Percentiles rank a stretch among this genome's conserved stretches.
Conservation (phyloP, 2,113 vertebrate genomes). For the Sterrhoptilus dennistouni region DNA sequence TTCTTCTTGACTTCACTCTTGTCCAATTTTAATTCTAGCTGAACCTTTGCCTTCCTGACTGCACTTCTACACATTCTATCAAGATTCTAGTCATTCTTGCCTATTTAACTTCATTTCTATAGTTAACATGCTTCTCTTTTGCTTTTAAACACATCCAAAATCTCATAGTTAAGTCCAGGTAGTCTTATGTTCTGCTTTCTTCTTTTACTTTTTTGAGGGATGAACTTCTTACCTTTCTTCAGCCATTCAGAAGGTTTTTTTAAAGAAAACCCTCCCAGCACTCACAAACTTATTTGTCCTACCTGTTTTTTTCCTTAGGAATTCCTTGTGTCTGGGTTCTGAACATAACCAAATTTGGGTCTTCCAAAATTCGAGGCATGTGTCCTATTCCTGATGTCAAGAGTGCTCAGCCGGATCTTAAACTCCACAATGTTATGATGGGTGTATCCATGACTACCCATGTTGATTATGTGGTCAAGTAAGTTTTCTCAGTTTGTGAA, state of each 20-base stretch:
- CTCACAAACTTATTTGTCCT: background rate
- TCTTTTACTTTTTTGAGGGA: background rate
- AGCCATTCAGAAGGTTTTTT: background rate
- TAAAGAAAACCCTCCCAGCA: background rate
- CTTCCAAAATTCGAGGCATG: background rate
- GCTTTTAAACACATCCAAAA: background rate
- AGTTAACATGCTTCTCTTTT: background rate
- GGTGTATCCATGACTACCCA: background rate
- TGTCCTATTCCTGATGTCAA: background rate
- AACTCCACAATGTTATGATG: background rate
- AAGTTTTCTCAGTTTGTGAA: background rate
- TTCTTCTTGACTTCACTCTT: background rate
- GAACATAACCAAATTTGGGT: background rate
- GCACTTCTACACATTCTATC: background rate
- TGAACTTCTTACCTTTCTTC: background rate
- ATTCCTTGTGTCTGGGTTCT: background rate
- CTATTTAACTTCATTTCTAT: background rate
- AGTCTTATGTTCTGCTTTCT: background rate
- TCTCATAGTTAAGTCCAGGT: rapidly evolving
- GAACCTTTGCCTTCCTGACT: background rate
- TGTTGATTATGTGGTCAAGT: no score
- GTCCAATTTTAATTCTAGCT: background rate
- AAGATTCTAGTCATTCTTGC: background rate
- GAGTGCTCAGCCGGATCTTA: background rate
- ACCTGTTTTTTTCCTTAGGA: background rate